Conservation (phyloP, 1,140 invertebrate species). For the Neodiprion fabricii region DNA sequence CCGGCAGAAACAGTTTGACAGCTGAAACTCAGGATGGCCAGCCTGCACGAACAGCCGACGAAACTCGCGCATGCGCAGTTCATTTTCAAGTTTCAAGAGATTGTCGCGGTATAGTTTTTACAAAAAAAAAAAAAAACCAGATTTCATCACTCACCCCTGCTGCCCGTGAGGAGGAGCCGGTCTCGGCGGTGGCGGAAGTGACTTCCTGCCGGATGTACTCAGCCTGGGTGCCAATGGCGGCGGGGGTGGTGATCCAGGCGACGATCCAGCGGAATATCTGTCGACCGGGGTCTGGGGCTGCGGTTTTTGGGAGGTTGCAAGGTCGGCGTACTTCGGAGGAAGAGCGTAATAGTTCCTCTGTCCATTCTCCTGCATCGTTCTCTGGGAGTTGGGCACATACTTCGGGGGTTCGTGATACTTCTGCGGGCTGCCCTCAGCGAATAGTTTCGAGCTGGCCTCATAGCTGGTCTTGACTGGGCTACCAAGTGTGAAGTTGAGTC, state of each 20-base stretch:
- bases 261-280: slow-evolving; percentile 29
- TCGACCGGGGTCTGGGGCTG: slow-evolving; percentile 41
- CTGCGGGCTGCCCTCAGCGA: slow-evolving; percentile 39
- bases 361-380: slow-evolving; percentile 30
- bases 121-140: slow-evolving; percentile 10
- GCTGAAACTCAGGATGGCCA: no score
- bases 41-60: no score
- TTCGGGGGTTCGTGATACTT: slow-evolving; percentile 50
- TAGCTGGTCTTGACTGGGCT: slow-evolving; percentile 44
- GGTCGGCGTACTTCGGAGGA: slow-evolving; percentile 47
- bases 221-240: slow-evolving; percentile 55
- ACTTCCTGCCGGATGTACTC: slow-evolving; percentile 48
- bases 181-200: slow-evolving; percentile 54
- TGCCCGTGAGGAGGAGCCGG: slow-evolving; percentile 51
- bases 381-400: slow-evolving; percentile 40
- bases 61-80: no score
- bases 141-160: slow-evolving; percentile 43
- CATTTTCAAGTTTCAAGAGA: no score
- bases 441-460: slow-evolving; percentile 44
- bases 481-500: slow-evolving; percentile 34
- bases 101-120: no score
- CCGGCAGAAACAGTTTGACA: no score
- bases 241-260: slow-evolving; percentile 44
- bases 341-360: slow-evolving; percentile 41
- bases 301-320: slow-evolving; percentile 38